Evolutionary conservation across 1,140 invertebrate genomes (phyloP).

Genomic region (Formica selysi): DNA sequence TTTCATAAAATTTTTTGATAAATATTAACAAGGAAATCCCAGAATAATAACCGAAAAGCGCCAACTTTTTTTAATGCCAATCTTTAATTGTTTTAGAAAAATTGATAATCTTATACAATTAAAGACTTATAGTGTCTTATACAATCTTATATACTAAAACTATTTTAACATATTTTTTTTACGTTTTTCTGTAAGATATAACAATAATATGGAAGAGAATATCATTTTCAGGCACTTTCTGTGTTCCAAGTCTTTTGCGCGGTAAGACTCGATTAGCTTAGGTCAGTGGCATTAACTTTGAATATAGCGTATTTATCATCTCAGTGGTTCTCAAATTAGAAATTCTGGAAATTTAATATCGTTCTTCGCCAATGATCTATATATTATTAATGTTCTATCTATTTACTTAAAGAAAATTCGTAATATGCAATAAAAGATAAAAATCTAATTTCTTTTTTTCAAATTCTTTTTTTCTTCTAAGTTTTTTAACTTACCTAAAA

Average conservation of each 20-base stretch:
- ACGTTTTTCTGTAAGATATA: not conserved
- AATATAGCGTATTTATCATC: not conserved
- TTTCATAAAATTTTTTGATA: not conserved
- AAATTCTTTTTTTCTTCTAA: not conserved
- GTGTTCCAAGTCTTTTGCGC: not conserved
- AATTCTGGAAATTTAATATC: not conserved
- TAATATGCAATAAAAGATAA: not conserved
- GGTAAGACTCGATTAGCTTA: not conserved
- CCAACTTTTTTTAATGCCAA: too few relatives aligned
- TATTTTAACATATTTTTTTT: not conserved
- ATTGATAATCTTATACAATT: too few relatives aligned
- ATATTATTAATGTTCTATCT: not conserved
- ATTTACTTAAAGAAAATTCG: not conserved
- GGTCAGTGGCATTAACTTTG: constrained; percentile 37
- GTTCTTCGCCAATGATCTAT: not conserved
- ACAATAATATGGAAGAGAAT: not conserved
- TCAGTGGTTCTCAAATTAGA: constrained; percentile 10
- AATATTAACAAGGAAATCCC: not conserved
- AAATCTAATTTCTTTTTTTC: not conserved
- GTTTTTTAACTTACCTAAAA: not conserved
- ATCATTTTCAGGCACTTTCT: not conserved
- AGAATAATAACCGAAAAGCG: not conserved
- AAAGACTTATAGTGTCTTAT: too few relatives aligned
- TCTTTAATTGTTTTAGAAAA: too few relatives aligned
- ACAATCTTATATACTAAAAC: too few relatives aligned